Base-by-base conservation (phyloP, 2,113 vertebrate genomes). In the Pelvicachromis taeniatus region DNA sequence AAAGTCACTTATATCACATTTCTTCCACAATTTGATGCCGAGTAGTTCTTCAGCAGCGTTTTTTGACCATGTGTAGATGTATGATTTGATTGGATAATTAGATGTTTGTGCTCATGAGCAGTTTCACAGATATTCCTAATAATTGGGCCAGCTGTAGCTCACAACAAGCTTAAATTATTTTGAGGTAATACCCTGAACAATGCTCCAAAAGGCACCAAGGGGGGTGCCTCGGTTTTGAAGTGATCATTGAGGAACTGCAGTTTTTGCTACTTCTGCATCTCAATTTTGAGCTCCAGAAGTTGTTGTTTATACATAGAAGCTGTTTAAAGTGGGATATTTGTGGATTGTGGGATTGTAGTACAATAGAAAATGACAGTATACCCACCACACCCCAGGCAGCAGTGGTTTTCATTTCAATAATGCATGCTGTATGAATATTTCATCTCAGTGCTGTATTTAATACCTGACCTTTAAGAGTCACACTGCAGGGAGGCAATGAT, bases 401-500 rank as follows among this genome's bases (percentile, higher is more conserved):
- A 61, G 40, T 78, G 40, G 29, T 23, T 80, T 77, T 63, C 26
- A 63, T 87, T 56, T 17, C 9, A 23, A 35, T 11, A 12, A 70
- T 42, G 38, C 31, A 29, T 48, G 21, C 16, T 75, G 9, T 23
- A 77, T 82, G 7, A 88, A 85, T 86, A 77, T 86, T 87, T 80
- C 1, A 73, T 33, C 45, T 52, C 16, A 75, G 16, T 31, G 70
- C 70, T 73, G 68, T 73, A 29, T 78, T 85, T 61, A 78, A 77
- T 63, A 65, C 13, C 23, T 88, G 85, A 79, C 87, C 54, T 91
- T 89, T 77, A 81, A 75, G 45, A 91, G 9, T 31, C 31, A 16
- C 23, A 6, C 16, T 38, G 1, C 33, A 58, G 79, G 52, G 45
- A 52, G 4, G 70, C 70, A 0, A 31, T 50, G 45, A 75, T 50